Evolutionary conservation across 53 echinoderm and acorn worm genomes (phyloP), one percentile per base, ranked within the genome.

Genomic region (Actinopyga echinites): DNA sequence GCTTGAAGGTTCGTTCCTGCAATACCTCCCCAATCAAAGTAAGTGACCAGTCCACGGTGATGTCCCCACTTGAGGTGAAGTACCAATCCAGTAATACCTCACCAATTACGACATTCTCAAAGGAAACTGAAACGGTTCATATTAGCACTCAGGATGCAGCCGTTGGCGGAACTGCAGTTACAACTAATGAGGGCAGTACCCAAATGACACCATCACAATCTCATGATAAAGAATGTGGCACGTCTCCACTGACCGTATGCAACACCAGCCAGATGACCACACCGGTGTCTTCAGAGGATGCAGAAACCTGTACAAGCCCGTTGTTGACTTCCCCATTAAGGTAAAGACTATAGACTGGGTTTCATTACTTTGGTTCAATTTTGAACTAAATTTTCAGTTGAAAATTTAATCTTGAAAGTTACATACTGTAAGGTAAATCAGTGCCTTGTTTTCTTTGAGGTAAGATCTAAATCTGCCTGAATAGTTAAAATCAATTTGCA

Each of bases 21-120:
- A 85, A 59, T 11, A 90, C 83, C 21, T 74, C 75, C n/a, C 90
- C 90, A 10, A 35, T 17, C 24, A 33, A 37, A 9, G 29, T 74
- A 40, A 42, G 28, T 7, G 83, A 88, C 15, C 67, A 29, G 5
- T 49, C 74, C 8, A 83, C 83, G 15, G 35, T 66, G 23, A 65
- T 86, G 43, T 86, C 90, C 25, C 87, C 87, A 10, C 21, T 22
- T 34, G 21, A 68, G 15, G 19, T 68, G 19, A 68, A 38, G 13
- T 8, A 30, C 38, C 42, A 68, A 36, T 68, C 68, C 6, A 35
- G 40, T 68, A 36, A 36, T 20, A 68, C 68, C 68, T 37, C 68
- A n/a, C 68, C 68, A 30, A 30, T 35, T 13, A 15, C 38, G 19
- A 68, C 22, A 36, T 22, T 68, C 40, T 68, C 68, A 20, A 36